phyloP scores from a whole-genome alignment of 2,888 invertebrate genomes.

The Tyria jacobaeae region DNA sequence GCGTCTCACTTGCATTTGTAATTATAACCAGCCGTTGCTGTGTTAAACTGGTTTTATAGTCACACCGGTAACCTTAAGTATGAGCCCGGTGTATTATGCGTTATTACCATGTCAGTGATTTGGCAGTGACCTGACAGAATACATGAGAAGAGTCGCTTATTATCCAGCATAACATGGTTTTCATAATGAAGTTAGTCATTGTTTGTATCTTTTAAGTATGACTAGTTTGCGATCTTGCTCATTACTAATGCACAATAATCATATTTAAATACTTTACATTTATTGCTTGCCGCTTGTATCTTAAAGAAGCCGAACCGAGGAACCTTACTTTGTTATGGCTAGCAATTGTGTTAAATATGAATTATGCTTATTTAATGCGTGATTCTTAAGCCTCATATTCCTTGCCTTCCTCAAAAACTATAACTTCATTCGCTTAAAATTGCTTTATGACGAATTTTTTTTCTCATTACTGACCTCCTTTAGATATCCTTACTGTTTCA shows the following conservation, averaged over 20 bases:
- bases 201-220: slow-evolving; percentile 10
- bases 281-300: slow-evolving; percentile 11
- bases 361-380: slow-evolving; percentile 11
- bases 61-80: slow-evolving; percentile 28
- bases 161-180: neutral
- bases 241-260: slow-evolving; percentile 22
- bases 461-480: slow-evolving; percentile 19
- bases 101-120: slow-evolving; percentile 29
- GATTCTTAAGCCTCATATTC: neutral
- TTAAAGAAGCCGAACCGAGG: slow-evolving; percentile 17
- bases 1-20: slow-evolving; percentile 47
- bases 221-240: slow-evolving; percentile 14
- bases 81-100: slow-evolving; percentile 20
- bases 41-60: slow-evolving; percentile 49
- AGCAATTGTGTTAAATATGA: slow-evolving; percentile 13
- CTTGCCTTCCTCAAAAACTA: neutral
- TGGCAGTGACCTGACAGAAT: slow-evolving; percentile 15
- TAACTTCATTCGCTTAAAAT: neutral
- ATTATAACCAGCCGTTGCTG: slow-evolving; percentile 43
- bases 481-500: slow-evolving; percentile 21
- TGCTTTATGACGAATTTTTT: neutral
- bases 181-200: slow-evolving; percentile 11
- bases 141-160: slow-evolving; percentile 10
- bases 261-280: slow-evolving; percentile 23
- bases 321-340: slow-evolving; percentile 15